A percentile compares a stretch with the other conserved stretches of the same genome.
These are phyloP conservation scores for Petroica traversi DNA, from an alignment of 2,113 vertebrate genomes.

Conservation along the genomic window DNA sequence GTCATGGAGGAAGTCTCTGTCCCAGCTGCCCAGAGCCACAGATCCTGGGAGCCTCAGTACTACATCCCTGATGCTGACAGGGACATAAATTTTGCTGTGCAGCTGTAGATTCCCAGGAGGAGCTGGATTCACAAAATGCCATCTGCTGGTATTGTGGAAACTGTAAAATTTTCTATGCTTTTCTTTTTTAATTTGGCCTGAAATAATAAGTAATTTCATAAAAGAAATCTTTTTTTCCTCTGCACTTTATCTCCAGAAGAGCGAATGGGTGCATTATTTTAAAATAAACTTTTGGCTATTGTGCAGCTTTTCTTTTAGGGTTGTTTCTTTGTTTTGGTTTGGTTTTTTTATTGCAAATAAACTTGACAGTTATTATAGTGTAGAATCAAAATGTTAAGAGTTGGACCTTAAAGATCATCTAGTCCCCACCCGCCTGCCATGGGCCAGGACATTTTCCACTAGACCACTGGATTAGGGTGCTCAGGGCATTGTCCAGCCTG, in stretches of 20 bases:
- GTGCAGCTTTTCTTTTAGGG: neutral
- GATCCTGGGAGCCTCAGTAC: constrained; percentile 10
- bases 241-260: neutral
- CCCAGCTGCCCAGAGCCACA: neutral
- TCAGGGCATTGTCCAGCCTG: neutral
- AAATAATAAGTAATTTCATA: neutral
- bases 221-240: neutral
- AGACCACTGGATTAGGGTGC: neutral
- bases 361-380: neutral
- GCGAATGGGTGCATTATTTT: neutral
- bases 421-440: neutral
- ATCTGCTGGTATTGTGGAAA: constrained; percentile 52
- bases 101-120: constrained; percentile 46
- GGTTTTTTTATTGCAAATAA: neutral
- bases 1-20: neutral
- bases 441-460: neutral
- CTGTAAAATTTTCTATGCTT: neutral
- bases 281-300: neutral
- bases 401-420: neutral
- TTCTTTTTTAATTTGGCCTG: neutral
- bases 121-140: constrained; percentile 30
- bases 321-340: neutral
- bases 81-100: constrained; percentile 47
- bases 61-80: constrained; percentile 37
- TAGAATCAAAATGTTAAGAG: neutral